Base-by-base conservation (phyloP, 1,140 invertebrate species). In the Drosophila tristis region DNA sequence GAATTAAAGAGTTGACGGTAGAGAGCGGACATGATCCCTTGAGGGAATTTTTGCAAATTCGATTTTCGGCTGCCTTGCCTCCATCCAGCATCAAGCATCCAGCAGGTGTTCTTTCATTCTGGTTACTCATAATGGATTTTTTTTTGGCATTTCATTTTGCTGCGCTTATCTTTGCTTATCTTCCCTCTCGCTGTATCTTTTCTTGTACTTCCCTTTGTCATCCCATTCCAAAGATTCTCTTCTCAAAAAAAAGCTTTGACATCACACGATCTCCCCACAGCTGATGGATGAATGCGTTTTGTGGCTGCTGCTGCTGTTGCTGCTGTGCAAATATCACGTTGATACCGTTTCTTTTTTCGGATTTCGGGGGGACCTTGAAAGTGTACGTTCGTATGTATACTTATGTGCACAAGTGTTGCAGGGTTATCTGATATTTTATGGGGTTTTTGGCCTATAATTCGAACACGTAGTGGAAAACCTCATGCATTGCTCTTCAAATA, bases 121-220 rank as follows among this genome's bases (percentile, higher is more conserved):
- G 6, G n/a, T 56, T 23, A 20, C 43, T 47, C 31, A 11, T 35
- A 13, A 5, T 57, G 39, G 25, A 5, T 50, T 20, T 35, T 25
- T 25, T 59, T 54, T 54, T 54, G n/a, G 25, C 45, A 58, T 39
- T 39, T 39, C 35, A 11, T 39, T 39, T 39, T 39, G 11, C 9
- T 39, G 35, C 9, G 74, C 71, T 70, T 78, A 78, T 78, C 74
- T 74, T n/a, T 51, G 50, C 59, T 78, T 78, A 74, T 78, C 71
- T 77, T 13, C 4, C 35, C 13, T 39, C 35, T 39, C 11, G 9
- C 35, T 39, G 35, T 4, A 39, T 39, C 11, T 39, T 39, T 39
- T 39, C 35, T 39, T 39, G 9, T 39, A 39, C 35, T 39, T 39
- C 47, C 56, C 59, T 68, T 53, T 70, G 62, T 64, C 55, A 50